Evolutionary conservation across 2,797 vertebrate species (phyloP), one percentile per base, ranked within the genome.

Genomic region (Orestias chungarensis): DNA sequence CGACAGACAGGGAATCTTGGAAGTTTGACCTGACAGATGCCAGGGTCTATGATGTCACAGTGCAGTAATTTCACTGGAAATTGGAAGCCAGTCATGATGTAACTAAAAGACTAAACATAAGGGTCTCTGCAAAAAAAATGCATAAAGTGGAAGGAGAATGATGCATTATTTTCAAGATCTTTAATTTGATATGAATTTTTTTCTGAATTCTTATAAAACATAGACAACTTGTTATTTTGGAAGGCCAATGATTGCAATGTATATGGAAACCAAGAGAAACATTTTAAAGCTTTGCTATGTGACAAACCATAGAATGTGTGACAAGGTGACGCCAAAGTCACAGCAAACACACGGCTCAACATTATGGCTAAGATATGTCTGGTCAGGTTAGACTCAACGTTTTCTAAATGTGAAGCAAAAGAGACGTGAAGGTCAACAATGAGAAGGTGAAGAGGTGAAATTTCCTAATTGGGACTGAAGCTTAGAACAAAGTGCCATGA

Each of bases 391-490:
- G 62, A 64, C 17, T 65, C 69, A 73, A n/a, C 35, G 33, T 50
- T 68, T 71, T 72, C 70, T 38, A 70, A 70, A 43, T 43, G 64
- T 35, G 46, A 66, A 69, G 31, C 23, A 33, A 15, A 54, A 70
- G 55, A 80, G 54, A 64, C 5, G 17, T 10, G 55, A 75, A 82
- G 81, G 79, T 74, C 70, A 43, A 44, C 20, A 55, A 65, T 31
- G 23, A 31, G 27, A 43, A 25, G 33, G 40, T 52, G 47, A 70
- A 62, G 69, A 73, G 73, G 80, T 75, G 76, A 81, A 68, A 4
- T 33, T 33, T 68, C 33, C 70, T 84, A 80, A 81, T 75, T 68
- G 71, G 72, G 23, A 29, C 46, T 71, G 79, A 83, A 79, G 79
- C 68, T 57, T 73, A 54, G 71, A 80, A 69, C 75, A 79, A 74